Conservation (phyloP, 2,113 vertebrate genomes). For the Pantherophis guttatus region DNA sequence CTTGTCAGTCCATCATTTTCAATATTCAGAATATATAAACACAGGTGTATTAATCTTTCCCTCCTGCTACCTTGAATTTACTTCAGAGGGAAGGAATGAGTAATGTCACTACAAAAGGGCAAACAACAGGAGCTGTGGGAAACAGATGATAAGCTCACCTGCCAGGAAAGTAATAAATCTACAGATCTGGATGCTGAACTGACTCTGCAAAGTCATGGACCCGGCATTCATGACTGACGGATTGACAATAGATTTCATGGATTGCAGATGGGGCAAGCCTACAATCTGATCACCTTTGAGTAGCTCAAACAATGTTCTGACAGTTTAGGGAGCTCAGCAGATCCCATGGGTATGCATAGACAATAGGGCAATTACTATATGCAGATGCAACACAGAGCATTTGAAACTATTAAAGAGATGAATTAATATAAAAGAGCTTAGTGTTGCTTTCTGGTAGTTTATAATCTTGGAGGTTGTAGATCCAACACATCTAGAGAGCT, state of each 20-base stretch:
- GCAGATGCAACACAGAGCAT: neutral
- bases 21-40: neutral
- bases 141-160: neutral
- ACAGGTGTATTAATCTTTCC: neutral
- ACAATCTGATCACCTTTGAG: neutral
- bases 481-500: neutral
- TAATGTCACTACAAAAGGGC: neutral
- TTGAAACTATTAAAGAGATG: neutral
- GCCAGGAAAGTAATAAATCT: neutral
- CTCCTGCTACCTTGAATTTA: neutral
- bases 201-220: neutral
- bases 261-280: neutral
- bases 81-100: neutral
- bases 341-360: neutral
- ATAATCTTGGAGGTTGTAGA: neutral
- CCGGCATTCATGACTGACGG: neutral
- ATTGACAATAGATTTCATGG: too few species aligned
- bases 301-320: neutral
- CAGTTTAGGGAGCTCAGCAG: neutral
- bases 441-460: neutral
- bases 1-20: neutral
- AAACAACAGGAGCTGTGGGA: neutral
- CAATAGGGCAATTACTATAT: neutral
- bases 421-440: neutral
- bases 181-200: neutral